Conservation (phyloP, 2,113 vertebrate species). For the Cacatua alba region DNA sequence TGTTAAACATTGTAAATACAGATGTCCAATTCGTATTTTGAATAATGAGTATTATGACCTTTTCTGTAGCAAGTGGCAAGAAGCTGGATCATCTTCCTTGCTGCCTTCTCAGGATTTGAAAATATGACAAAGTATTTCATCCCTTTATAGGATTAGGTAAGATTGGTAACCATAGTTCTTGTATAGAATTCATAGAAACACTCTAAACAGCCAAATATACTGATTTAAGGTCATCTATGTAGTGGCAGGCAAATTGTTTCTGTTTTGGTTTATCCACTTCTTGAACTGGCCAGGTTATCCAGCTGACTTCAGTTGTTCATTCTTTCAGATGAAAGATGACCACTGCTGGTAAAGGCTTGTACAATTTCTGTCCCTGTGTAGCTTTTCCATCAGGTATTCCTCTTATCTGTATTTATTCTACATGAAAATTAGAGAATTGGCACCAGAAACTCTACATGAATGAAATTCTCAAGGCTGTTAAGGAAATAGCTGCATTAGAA, state of each 20-base stretch:
- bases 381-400: not conserved
- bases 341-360: not conserved
- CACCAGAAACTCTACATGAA: not conserved
- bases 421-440: not conserved
- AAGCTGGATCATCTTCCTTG: not conserved
- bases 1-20: constrained; percentile 20
- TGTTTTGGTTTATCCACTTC: not conserved
- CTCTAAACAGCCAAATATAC: not conserved
- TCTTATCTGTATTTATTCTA: not conserved
- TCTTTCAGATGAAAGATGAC: not conserved
- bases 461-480: not conserved
- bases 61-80: constrained; percentile 16
- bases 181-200: not conserved
- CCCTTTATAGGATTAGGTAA: not conserved
- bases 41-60: not conserved
- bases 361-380: not conserved
- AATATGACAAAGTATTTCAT: not conserved
- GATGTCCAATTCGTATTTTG: constrained; percentile 4
- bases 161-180: not conserved
- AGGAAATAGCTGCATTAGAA: not conserved
- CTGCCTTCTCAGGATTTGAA: not conserved
- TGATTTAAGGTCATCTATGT: not conserved
- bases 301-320: not conserved
- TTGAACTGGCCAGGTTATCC: not conserved
- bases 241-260: not conserved